Percentiles rank a stretch among this genome's conserved stretches.
These are phyloP conservation scores for Tenualosa ilisha DNA, from an alignment of 2,797 vertebrate species.

Conservation along the genomic window DNA sequence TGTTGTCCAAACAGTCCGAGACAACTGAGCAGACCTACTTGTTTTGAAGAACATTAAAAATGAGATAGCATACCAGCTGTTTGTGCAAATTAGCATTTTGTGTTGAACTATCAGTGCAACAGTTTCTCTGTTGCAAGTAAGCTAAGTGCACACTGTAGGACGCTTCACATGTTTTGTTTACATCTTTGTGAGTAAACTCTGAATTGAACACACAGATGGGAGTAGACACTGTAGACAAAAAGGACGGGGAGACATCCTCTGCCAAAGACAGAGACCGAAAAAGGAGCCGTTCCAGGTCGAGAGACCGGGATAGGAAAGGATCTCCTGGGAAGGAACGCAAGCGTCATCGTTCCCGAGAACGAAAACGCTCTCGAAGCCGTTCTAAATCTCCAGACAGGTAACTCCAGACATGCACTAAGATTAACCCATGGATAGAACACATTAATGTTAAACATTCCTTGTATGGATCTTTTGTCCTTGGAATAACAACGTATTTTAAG, in stretches of 20 bases:
- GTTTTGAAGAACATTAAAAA: background rate
- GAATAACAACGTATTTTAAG: background rate
- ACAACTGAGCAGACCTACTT: background rate
- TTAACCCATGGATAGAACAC: no score
- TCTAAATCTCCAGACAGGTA: constrained; percentile 92
- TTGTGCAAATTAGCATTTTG: background rate
- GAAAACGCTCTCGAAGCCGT: constrained; percentile 79
- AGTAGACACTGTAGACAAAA: constrained; percentile 87
- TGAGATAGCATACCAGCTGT: background rate
- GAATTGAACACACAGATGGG: constrained; percentile 80
- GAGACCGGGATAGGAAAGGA: constrained; percentile 84
- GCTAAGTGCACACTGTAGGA: background rate
- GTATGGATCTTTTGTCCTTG: no score
- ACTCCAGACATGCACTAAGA: background rate
- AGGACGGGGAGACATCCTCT: constrained; percentile 80
- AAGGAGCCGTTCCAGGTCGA: constrained; percentile 77
- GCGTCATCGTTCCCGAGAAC: constrained; percentile 86
- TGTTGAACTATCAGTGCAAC: background rate
- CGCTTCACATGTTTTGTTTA: background rate
- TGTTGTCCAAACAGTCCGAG: background rate
- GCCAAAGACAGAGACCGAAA: constrained; percentile 76
- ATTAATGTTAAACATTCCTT: no score
- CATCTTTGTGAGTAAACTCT: background rate
- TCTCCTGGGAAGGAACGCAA: constrained; percentile 87
- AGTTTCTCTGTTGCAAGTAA: background rate